Percentiles rank a stretch among this genome's conserved stretches.
These are phyloP conservation scores for Microcebus murinus DNA, from an alignment of 2,113 vertebrate genomes.

Conservation along the genomic window DNA sequence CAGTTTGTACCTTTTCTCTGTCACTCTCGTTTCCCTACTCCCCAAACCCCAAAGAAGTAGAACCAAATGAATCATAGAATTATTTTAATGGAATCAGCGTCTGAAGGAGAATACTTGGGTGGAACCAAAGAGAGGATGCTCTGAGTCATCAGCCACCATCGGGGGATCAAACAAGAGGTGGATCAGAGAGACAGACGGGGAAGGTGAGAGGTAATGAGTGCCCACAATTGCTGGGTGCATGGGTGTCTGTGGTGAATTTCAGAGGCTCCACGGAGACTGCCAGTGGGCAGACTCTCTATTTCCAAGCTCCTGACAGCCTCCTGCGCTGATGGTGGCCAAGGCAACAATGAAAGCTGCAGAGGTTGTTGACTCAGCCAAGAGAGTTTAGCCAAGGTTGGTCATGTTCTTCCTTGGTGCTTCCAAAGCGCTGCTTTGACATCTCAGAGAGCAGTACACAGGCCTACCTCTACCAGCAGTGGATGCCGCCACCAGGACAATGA, in stretches of 20 bases:
- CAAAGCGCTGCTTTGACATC: not conserved
- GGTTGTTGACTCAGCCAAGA: not conserved
- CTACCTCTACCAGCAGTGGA: not conserved
- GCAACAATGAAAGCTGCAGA: not conserved
- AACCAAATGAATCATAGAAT: conserved; percentile 5
- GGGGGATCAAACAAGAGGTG: not conserved
- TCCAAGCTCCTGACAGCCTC: not conserved
- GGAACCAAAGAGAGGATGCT: not conserved
- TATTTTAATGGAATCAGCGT: not conserved
- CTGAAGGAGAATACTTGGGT: conserved; percentile 14
- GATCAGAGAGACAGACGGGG: not conserved
- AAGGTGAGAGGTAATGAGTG: fast-evolving
- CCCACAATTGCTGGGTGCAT: not conserved
- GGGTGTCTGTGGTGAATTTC: not conserved
- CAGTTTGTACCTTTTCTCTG: not conserved
- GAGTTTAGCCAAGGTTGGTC: not conserved
- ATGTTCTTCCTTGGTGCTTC: not conserved
- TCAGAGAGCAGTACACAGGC: not conserved
- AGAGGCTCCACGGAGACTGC: fast-evolving
- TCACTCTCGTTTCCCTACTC: not conserved
- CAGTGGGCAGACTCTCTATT: not conserved
- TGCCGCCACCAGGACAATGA: not conserved
- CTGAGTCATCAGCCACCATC: conserved; percentile 1
- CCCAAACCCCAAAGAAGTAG: not conserved
- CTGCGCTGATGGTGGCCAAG: no score